phyloP scores from a whole-genome alignment of 2,888 invertebrate genomes.

The Polydrusus cervinus region DNA sequence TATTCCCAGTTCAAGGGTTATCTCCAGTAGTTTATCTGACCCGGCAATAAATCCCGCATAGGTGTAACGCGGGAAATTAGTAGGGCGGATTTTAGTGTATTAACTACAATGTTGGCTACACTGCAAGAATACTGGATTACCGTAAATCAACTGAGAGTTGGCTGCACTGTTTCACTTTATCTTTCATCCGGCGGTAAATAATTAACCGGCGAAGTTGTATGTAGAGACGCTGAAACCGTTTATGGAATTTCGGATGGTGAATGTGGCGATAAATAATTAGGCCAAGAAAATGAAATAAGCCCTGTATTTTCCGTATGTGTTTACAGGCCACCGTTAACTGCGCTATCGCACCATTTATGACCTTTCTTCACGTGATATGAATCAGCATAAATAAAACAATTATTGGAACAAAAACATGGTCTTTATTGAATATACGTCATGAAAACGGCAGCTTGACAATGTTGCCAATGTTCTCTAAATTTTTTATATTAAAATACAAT shows the following conservation, averaged over 20 bases:
- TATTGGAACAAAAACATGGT: no score
- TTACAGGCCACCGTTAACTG: no score
- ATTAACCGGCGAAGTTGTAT: conserved; percentile 39
- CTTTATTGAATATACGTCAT: no score
- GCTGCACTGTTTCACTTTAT: conserved; percentile 52
- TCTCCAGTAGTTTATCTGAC: conserved; percentile 36
- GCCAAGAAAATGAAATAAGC: no score
- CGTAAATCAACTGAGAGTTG: conserved; percentile 49
- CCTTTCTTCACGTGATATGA: no score
- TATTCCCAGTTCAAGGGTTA: conserved; percentile 38
- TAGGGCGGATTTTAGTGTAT: conserved; percentile 50
- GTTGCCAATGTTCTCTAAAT: no score
- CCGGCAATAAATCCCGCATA: conserved; percentile 46
- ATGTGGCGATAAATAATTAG: background rate
- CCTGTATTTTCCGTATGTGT: no score
- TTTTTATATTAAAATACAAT: no score
- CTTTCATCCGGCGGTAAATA: conserved; percentile 54
- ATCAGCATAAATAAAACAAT: no score
- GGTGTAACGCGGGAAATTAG: conserved; percentile 52
- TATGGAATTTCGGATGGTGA: background rate
- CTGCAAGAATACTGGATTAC: conserved; percentile 54
- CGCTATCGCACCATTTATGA: no score
- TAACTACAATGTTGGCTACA: conserved; percentile 50
- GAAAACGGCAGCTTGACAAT: no score
- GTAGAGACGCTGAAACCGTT: conserved; percentile 21